Percentiles rank a stretch among this genome's conserved stretches.
Conservation (phyloP, 2,797 vertebrate species). For the Lepidocolaptes lacrymiger region DNA sequence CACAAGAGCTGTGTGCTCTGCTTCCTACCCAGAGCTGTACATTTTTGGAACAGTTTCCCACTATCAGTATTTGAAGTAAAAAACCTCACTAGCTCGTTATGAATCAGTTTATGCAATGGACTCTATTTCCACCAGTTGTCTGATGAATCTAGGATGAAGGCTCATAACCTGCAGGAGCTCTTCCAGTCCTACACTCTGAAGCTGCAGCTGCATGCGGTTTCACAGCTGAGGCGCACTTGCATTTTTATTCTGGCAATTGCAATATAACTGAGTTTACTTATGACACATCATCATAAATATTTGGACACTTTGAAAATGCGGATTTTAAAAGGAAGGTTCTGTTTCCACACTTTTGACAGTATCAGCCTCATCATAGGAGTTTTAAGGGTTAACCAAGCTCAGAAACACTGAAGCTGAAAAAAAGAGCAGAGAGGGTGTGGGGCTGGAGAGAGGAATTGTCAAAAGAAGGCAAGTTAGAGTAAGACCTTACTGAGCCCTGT, state of each 20-base stretch:
- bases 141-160: neutral
- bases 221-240: neutral
- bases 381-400: slow-evolving; percentile 47
- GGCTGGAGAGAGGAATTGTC: neutral
- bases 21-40: neutral
- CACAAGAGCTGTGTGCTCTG: neutral
- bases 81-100: neutral
- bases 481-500: slow-evolving; percentile 27
- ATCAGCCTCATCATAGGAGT: neutral
- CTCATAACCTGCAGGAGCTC: neutral
- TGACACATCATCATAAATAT: neutral
- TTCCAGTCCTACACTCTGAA: neutral
- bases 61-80: neutral
- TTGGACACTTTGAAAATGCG: neutral
- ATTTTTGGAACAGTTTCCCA: neutral
- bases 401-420: neutral
- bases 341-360: neutral
- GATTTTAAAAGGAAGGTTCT: neutral
- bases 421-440: neutral
- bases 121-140: neutral
- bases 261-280: neutral
- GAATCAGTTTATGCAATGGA: neutral
- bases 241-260: neutral
- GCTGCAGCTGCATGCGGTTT: neutral
- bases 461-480: neutral